A percentile compares a stretch with the other conserved stretches of the same genome.
These are phyloP conservation scores for Sturnira hondurensis DNA, from an alignment of 2,113 vertebrate species.

Conservation along the genomic window DNA sequence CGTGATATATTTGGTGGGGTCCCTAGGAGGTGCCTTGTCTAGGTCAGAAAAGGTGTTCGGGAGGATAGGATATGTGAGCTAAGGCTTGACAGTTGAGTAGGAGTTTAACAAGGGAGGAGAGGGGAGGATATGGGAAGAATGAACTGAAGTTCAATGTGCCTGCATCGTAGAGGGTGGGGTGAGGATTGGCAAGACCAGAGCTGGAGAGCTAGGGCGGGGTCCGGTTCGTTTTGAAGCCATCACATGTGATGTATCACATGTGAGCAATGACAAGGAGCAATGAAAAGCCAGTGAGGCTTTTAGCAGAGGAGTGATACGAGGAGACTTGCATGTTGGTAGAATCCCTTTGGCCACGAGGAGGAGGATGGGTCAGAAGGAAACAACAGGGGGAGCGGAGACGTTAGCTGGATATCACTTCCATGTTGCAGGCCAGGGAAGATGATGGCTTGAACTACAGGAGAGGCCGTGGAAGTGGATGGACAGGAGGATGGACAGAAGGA, in stretches of 20 bases:
- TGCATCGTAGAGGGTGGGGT: background rate
- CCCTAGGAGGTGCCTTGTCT: background rate
- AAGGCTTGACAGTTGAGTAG: background rate
- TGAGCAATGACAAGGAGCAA: background rate
- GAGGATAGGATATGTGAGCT: background rate
- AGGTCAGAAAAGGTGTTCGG: background rate
- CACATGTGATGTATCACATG: background rate
- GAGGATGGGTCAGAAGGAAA: background rate
- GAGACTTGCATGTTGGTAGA: background rate
- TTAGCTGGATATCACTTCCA: background rate
- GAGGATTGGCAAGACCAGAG: background rate
- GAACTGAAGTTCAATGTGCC: background rate
- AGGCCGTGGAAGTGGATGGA: background rate
- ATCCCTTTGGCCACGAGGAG: background rate
- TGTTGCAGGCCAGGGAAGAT: background rate
- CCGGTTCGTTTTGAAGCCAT: background rate
- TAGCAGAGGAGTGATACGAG: background rate
- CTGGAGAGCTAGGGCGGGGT: background rate
- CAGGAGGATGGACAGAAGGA: background rate
- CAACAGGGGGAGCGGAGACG: background rate
- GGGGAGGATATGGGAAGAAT: background rate
- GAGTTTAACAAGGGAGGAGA: background rate
- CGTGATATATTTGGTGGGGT: background rate
- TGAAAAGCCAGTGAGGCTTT: background rate
- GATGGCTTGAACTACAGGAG: too few species aligned